Base-by-base conservation (phyloP, 53 echinoderm and acorn worm species). In the Paracentrotus lividus region DNA sequence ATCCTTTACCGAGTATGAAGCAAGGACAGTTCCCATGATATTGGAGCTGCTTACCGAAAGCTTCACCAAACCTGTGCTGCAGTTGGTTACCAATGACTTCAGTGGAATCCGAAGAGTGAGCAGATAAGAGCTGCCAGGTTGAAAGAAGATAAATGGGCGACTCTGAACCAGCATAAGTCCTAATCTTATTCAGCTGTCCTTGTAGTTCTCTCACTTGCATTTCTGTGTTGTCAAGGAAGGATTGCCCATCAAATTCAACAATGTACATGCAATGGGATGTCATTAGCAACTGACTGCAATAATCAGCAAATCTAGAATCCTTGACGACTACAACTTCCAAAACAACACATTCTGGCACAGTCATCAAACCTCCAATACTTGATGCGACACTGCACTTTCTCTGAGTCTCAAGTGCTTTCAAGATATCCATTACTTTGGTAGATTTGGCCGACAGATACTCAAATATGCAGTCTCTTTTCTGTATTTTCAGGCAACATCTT, bases 11-110 rank as follows among this genome's bases (percentile, higher is more conserved):
- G 15, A 90, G 51, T 75, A 90, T 49, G 51, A 90, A 90, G 34
- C 90, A 90, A 3, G 90, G 90, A 32, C 75, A 90, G 72, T 90
- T 90, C 67, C 43, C 75, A 49, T 69, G 72, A 75, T 90, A 90
- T 12, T 90, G 90, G 7, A 90, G 72, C 57, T 90, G 90, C 34
- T 21, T 27, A 20, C 47, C 45, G 49, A 67, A 90, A 2, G 66
- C 90, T 29, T 42, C 72, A 15, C 31, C 53, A 69, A 90, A 90
- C 44, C 90, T 90, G 72, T 90, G 49, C 3, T 90, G 69, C 16
- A 90, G 90, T 13, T 27, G 34, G 16, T 4, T 18, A 49, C 90
- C 90, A 90, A 90, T 90, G 20, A 72, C 52, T 53, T 72, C 43
- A 24, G 72, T 36, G 51, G 29, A 47, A 1, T 67, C 31, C 49